A percentile compares a stretch with the other conserved stretches of the same genome.
phyloP scores from a whole-genome alignment of 1,140 invertebrate species.

The Drosophila erecta region DNA sequence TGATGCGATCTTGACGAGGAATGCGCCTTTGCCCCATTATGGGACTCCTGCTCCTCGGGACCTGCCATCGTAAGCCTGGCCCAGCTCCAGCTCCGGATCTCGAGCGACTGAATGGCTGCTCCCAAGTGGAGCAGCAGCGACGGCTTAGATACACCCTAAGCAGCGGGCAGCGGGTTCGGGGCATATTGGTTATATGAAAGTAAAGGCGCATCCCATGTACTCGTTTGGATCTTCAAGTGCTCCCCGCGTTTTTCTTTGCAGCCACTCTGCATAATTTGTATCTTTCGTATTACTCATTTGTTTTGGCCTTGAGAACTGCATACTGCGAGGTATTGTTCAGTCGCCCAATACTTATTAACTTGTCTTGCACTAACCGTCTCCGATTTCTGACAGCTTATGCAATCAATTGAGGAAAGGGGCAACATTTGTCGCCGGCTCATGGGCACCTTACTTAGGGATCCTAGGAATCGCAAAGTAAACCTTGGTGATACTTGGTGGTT shows the following conservation, averaged over 20 bases:
- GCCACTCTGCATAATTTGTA: too few relatives aligned
- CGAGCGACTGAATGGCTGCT: slow-evolving; percentile 15
- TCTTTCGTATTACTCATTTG: too few relatives aligned
- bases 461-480: too few relatives aligned
- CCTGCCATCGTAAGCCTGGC: background rate
- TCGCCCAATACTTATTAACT: too few relatives aligned
- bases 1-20: slow-evolving; percentile 86
- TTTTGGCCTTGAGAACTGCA: too few relatives aligned
- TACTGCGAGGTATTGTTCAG: background rate
- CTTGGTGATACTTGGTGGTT: too few relatives aligned
- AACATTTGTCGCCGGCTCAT: too few relatives aligned
- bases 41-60: background rate
- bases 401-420: too few relatives aligned
- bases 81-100: background rate
- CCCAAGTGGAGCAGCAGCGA: background rate
- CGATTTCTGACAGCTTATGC: slow-evolving; percentile 8
- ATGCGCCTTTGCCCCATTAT: slow-evolving; percentile 2
- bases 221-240: too few relatives aligned
- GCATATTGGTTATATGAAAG: background rate
- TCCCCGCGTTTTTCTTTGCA: too few relatives aligned
- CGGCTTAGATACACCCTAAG: background rate
- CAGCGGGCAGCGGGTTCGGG: background rate
- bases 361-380: slow-evolving; percentile 1
- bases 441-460: background rate
- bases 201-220: background rate